These are phyloP conservation scores for Tuberolachnus salignus DNA, from an alignment of 2,888 invertebrate species.

Conservation along the genomic window DNA sequence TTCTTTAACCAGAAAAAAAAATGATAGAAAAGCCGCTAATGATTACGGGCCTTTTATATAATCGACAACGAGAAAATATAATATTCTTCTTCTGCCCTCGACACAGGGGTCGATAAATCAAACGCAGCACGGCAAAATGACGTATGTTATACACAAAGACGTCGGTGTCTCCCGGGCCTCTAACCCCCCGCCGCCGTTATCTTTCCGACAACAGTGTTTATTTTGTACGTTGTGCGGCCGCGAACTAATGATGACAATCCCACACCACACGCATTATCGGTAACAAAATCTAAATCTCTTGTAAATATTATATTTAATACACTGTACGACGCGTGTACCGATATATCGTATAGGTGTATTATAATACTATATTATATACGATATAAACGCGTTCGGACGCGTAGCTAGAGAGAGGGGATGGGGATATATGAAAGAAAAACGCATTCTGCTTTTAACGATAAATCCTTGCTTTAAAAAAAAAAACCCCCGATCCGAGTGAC, in stretches of 20 bases:
- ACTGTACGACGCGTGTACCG: no score
- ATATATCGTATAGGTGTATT: background rate
- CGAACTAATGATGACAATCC: constrained; percentile 44
- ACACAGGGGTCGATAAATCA: constrained; percentile 43
- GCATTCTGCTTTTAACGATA: no score
- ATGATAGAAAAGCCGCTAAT: constrained; percentile 51
- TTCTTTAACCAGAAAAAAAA: no score
- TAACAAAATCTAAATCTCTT: constrained; percentile 17
- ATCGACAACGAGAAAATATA: constrained; percentile 21
- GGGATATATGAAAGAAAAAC: no score
- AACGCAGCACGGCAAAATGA: background rate
- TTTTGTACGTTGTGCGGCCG: constrained; percentile 10
- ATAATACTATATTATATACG: background rate
- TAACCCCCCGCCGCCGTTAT: constrained; percentile 48
- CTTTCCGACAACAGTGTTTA: constrained; percentile 32
- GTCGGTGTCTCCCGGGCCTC: constrained; percentile 8
- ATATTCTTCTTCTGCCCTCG: constrained; percentile 11
- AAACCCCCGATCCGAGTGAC: no score
- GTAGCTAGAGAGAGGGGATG: no score
- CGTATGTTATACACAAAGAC: constrained; percentile 22
- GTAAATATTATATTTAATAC: constrained; percentile 13
- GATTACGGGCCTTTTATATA: constrained; percentile 35
- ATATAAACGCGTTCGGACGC: background rate
- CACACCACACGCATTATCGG: constrained; percentile 31
- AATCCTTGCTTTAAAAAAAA: no score